Base-by-base conservation (phyloP, 1,140 invertebrate genomes). In the Pachyrhynchus sulphureomaculatus region DNA sequence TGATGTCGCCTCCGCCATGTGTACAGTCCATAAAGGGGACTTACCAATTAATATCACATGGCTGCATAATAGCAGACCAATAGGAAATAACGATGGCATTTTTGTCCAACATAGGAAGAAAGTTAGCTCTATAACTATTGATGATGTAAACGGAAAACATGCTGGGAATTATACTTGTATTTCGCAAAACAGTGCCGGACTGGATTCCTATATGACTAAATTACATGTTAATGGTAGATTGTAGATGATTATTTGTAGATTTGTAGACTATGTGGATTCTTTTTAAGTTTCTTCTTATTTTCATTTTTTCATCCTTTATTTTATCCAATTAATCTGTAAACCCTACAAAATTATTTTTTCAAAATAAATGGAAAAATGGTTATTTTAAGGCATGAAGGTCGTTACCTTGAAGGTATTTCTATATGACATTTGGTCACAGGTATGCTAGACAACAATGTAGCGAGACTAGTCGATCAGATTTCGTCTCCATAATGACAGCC, bases 101-200 rank as follows among this genome's bases (percentile, higher is more conserved):
- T 56, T 71, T 48, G 61, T 74, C 32, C 65, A 66, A 45, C 51
- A 67, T 15, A 59, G 65, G 29, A 72, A 69, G 52, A 70, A 71
- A 55, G 63, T 68, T 24, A 71, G 67, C 37, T 58, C 62, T 68
- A 72, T 88, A 44, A 81, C 79, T 18, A 86, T 88, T 49, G 81
- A 85, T 64, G 78, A 77, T 4, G 81, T 86, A 0, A 76, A 77
- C 13, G 81, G 79, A 26, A 74, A 74, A 48, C 84, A 88, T 71
- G 78, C 77, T 20, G 87, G 87, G 10, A 82, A 84, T 67, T 88
- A 86, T 63, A 84, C 84, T 26, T 88, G 86, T 62, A 73, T 79
- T 9, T 85, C 83, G 8, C 78, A 79, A 39, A 88, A 88, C 72
- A 69, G 70, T 52, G 85, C 84, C 10, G 86, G 85, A 20, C 74